These are phyloP conservation scores for Micropoecilia bifurca DNA, from an alignment of 2,797 vertebrate genomes.

Conservation along the genomic window DNA sequence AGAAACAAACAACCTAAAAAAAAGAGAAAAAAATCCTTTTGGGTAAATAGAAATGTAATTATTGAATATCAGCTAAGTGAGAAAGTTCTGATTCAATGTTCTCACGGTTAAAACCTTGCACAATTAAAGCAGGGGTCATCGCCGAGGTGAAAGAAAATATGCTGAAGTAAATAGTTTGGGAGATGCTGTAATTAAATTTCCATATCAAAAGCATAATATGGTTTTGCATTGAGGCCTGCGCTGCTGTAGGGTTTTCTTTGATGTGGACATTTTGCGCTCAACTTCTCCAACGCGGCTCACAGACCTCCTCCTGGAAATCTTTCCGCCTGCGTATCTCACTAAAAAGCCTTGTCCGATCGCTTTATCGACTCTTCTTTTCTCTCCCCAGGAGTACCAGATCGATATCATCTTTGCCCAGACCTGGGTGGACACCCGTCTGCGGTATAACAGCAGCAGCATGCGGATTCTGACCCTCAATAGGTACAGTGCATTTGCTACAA, in stretches of 20 bases:
- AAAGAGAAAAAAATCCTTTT: no score
- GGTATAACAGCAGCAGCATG: slow-evolving; percentile 93
- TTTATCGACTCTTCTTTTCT: slow-evolving; percentile 46
- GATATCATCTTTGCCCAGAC: slow-evolving; percentile 96
- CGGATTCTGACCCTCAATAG: slow-evolving; percentile 87
- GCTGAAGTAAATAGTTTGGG: slow-evolving; percentile 47
- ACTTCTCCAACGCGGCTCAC: slow-evolving; percentile 35
- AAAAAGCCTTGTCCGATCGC: slow-evolving; percentile 28
- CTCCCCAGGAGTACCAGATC: slow-evolving; percentile 92
- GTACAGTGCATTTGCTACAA: slow-evolving; percentile 35
- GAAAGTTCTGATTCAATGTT: background rate
- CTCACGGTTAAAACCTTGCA: slow-evolving; percentile 2
- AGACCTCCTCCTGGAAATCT: slow-evolving; percentile 18
- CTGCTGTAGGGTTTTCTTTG: slow-evolving; percentile 42
- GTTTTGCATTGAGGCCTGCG: slow-evolving; percentile 18
- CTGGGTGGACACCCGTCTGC: slow-evolving; percentile 92
- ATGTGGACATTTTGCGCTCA: slow-evolving; percentile 52
- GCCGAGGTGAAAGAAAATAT: slow-evolving; percentile 25
- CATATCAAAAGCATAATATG: slow-evolving; percentile 61
- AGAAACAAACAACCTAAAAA: background rate
- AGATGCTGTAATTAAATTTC: slow-evolving; percentile 50
- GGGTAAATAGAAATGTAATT: background rate
- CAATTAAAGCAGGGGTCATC: slow-evolving; percentile 32
- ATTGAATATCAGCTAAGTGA: slow-evolving; percentile 7
- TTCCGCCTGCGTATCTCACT: slow-evolving; percentile 6